These are phyloP conservation scores for Entomobrya multifasciata DNA, from an alignment of 2,888 invertebrate genomes.

Conservation along the genomic window DNA sequence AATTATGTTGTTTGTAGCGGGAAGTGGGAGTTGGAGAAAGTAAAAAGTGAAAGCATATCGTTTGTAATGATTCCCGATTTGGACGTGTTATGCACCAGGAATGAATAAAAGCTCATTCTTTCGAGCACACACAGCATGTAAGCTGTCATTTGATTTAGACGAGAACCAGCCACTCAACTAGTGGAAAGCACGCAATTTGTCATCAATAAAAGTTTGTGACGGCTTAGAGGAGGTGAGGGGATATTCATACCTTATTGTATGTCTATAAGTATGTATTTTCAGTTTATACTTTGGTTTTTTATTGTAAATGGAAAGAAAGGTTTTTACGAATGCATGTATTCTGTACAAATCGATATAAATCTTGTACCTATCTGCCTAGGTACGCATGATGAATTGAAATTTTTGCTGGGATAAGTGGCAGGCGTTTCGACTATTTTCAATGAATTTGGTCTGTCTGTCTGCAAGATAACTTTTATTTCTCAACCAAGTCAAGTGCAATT, in stretches of 20 bases:
- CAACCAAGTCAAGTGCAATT: too few species aligned
- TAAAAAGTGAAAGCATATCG: not conserved
- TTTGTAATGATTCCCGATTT: constrained; percentile 15
- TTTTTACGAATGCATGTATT: too few species aligned
- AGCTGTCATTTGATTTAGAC: constrained; percentile 47
- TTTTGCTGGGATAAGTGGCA: too few species aligned
- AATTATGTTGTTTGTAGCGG: not conserved
- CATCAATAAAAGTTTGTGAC: constrained; percentile 69
- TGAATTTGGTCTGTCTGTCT: too few species aligned
- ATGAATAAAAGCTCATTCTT: constrained; percentile 9
- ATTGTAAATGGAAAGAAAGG: too few species aligned
- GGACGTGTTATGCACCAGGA: not conserved
- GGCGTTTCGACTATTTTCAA: too few species aligned
- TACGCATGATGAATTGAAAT: too few species aligned
- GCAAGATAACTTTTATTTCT: too few species aligned
- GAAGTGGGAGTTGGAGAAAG: not conserved
- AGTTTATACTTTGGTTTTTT: too few species aligned
- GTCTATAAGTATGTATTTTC: too few species aligned
- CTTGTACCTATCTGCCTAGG: too few species aligned
- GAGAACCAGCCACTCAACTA: constrained; percentile 47
- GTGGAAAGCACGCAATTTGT: constrained; percentile 63
- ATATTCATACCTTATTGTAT: not conserved
- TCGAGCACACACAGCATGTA: not conserved
- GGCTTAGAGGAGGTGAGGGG: not conserved
- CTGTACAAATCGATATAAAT: too few species aligned